phyloP scores from a whole-genome alignment of 2,113 vertebrate species.

The Hassar affinis region DNA sequence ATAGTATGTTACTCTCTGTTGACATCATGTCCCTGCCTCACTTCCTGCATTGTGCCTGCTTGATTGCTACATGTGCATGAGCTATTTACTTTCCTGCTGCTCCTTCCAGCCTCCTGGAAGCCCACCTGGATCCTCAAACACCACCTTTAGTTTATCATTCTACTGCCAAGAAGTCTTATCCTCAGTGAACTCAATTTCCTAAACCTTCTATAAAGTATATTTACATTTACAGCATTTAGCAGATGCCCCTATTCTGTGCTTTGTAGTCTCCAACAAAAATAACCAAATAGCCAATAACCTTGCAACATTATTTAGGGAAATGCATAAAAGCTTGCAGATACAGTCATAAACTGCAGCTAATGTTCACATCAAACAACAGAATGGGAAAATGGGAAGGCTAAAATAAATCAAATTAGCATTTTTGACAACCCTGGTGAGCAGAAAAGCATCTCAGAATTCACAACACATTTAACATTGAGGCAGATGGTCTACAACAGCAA shows the following conservation, averaged over 20 bases:
- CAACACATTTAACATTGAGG: not conserved
- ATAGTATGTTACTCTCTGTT: not conserved
- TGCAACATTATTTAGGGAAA: not conserved
- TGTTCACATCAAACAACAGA: not conserved
- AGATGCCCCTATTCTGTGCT: not conserved
- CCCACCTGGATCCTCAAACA: conserved; percentile 2
- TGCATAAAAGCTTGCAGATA: not conserved
- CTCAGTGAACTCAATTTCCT: not conserved
- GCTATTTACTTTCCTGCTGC: conserved; percentile 16
- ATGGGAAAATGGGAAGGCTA: not conserved
- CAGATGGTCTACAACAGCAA: not conserved
- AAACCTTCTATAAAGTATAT: not conserved
- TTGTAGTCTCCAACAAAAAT: not conserved
- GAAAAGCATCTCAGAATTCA: not conserved
- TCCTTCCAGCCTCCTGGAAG: not conserved
- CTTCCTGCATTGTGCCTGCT: not conserved
- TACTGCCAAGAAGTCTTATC: not conserved
- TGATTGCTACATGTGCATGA: not conserved
- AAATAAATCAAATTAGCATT: not conserved
- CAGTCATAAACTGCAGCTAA: not conserved
- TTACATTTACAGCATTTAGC: not conserved
- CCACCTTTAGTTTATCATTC: not conserved
- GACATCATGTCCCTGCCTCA: not conserved
- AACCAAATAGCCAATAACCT: not conserved
- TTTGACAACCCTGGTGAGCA: not conserved